Base-by-base conservation (phyloP, 37 sponge, comb jelly and placozoan genomes). In the Hormiphora californensis region DNA sequence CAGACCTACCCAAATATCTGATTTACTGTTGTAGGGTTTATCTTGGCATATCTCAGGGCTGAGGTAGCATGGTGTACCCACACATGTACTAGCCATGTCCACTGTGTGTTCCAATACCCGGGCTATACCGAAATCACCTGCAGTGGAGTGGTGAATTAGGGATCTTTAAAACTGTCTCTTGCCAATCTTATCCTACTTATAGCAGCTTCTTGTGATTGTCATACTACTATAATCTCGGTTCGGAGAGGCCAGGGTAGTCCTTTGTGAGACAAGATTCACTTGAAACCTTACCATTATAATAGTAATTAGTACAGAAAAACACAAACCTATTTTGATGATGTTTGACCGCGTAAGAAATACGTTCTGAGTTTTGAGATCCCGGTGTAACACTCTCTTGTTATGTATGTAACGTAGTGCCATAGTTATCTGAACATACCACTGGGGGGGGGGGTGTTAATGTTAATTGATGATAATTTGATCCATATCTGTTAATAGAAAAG, bases 321-420 rank as follows among this genome's bases (percentile, higher is more conserved):
- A 85, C 86, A 17, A 8, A 88, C 89, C 89, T 37, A 88, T 54
- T 87, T 88, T 88, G 86, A 88, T 55, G 35, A 88, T 54, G 40
- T 88, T 54, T 12, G 49, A 27, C 46, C 87, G 87, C 5, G 89
- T 88, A 0, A 88, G 36, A 87, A 88, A 88, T 1, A 88, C 85
- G 38, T 88, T 88, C 23, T 81, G 89, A 7, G 85, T 54, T 54
- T 88, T 88, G 7, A 88, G 37, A 44, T 88, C 89, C 28, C 89
- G 87, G 62, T 85, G 54, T 17, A 87, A 33, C 3, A 87, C 69
- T 1, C 81, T 27, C 38, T 73, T 73, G 11, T 46, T 46, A 46
- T 73, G 81, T 39, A 73, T 73, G 25, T 73, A 73, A 1, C 81
- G 81, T 21, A 73, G 25, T 3, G 81, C 81, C 81, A 73, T 73